A percentile compares a stretch with the other conserved stretches of the same genome.
These are phyloP conservation scores for Burhinus bistriatus DNA, from an alignment of 2,113 vertebrate species.

Conservation along the genomic window DNA sequence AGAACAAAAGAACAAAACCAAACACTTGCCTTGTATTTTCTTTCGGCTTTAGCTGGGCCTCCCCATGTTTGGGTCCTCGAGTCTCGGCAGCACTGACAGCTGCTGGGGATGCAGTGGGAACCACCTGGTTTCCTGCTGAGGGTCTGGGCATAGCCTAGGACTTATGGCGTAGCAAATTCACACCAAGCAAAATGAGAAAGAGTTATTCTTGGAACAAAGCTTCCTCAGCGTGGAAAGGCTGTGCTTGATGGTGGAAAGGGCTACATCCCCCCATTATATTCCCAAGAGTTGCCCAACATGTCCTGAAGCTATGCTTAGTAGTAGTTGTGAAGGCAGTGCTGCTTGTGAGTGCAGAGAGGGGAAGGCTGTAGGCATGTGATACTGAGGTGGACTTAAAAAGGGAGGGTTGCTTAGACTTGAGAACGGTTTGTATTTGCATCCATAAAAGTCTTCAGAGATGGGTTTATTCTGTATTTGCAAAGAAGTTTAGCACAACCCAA, in stretches of 20 bases:
- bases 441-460: no score
- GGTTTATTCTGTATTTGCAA: not conserved
- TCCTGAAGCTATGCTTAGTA: not conserved
- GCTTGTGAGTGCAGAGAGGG: no score
- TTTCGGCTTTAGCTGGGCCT: not conserved
- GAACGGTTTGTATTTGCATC: not conserved
- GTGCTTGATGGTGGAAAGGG: not conserved
- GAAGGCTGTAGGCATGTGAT: not conserved
- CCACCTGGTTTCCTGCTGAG: not conserved
- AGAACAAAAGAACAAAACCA: not conserved
- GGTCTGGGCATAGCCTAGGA: not conserved
- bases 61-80: not conserved
- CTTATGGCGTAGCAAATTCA: not conserved
- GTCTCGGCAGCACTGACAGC: not conserved
- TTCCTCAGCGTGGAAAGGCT: not conserved
- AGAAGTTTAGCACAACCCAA: not conserved
- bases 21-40: not conserved
- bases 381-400: not conserved
- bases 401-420: not conserved
- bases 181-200: not conserved
- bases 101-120: fast-evolving
- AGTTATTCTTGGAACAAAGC: not conserved
- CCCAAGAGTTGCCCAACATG: not conserved
- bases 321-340: not conserved
- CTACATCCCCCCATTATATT: not conserved